Percentiles rank a stretch among this genome's conserved stretches.
phyloP scores from a whole-genome alignment of 2,113 vertebrate genomes.

The Astur gentilis region DNA sequence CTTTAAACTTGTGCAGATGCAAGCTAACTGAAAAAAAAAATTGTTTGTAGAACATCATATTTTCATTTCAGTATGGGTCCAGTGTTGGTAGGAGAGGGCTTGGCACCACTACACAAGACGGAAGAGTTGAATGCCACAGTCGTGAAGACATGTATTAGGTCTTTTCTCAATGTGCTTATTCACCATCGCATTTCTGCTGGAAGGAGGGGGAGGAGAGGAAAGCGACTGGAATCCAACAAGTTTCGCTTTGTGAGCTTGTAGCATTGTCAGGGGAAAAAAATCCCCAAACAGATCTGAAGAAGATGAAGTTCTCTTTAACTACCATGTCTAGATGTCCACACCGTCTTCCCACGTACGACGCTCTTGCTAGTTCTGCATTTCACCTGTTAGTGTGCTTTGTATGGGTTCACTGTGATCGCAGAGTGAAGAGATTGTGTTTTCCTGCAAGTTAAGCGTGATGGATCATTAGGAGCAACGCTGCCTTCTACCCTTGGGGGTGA shows the following conservation, averaged over 20 bases:
- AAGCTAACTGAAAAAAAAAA: neutral
- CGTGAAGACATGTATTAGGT: neutral
- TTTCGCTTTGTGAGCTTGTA: slow-evolving; percentile 1
- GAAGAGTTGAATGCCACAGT: neutral
- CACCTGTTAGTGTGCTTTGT: neutral
- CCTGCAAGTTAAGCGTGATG: slow-evolving; percentile 10
- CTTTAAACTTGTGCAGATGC: slow-evolving; percentile 27
- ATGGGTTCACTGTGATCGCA: neutral
- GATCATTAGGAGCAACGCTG: neutral
- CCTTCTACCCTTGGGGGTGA: neutral
- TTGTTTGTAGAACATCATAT: neutral
- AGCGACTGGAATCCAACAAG: neutral
- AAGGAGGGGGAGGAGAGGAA: neutral
- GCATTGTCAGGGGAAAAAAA: neutral
- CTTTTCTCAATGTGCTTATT: neutral
- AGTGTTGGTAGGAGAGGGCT: neutral
- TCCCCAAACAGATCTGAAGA: neutral
- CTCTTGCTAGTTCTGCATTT: neutral
- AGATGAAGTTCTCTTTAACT: neutral
- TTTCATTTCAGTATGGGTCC: neutral
- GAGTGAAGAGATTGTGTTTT: neutral
- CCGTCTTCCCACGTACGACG: neutral
- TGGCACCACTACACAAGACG: neutral
- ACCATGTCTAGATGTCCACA: neutral
- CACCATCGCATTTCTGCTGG: neutral